phyloP scores from a whole-genome alignment of 2,888 invertebrate genomes.

The Druceiella hillmani region DNA sequence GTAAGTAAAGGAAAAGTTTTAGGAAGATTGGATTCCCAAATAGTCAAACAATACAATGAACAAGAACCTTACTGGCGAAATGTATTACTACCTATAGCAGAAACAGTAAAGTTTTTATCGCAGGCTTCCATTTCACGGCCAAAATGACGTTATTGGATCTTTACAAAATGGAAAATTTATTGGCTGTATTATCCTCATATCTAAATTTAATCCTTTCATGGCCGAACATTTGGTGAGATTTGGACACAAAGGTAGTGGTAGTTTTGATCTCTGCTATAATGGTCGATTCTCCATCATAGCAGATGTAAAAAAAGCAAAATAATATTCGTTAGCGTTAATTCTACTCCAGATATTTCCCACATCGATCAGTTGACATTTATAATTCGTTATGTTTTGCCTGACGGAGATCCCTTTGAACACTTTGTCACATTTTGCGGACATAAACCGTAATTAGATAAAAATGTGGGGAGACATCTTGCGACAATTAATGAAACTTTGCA shows the following conservation, averaged over 20 bases:
- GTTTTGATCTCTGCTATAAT: too few species aligned
- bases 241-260: constrained; percentile 24
- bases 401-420: constrained; percentile 14
- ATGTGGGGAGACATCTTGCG: constrained; percentile 14
- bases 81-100: constrained; percentile 10
- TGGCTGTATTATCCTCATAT: constrained; percentile 13
- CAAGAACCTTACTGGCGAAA: constrained; percentile 14
- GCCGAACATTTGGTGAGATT: constrained; percentile 23
- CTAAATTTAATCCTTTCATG: constrained; percentile 27
- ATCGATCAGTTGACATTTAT: too few species aligned
- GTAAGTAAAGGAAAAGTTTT: constrained; percentile 11
- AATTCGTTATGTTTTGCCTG: constrained; percentile 12
- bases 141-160: constrained; percentile 12
- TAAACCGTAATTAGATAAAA: constrained; percentile 21
- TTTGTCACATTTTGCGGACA: constrained; percentile 21
- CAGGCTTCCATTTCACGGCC: constrained; percentile 11
- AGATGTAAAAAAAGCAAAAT: too few species aligned
- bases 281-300: constrained; percentile 20
- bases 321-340: too few species aligned
- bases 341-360: too few species aligned
- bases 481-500: constrained; percentile 4
- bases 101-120: constrained; percentile 13
- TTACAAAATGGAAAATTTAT: constrained; percentile 15
- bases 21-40: constrained; percentile 10
- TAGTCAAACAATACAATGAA: constrained; percentile 14